Evolutionary conservation across 2,797 vertebrate species (phyloP).

Genomic region (Borostomias antarcticus): DNA sequence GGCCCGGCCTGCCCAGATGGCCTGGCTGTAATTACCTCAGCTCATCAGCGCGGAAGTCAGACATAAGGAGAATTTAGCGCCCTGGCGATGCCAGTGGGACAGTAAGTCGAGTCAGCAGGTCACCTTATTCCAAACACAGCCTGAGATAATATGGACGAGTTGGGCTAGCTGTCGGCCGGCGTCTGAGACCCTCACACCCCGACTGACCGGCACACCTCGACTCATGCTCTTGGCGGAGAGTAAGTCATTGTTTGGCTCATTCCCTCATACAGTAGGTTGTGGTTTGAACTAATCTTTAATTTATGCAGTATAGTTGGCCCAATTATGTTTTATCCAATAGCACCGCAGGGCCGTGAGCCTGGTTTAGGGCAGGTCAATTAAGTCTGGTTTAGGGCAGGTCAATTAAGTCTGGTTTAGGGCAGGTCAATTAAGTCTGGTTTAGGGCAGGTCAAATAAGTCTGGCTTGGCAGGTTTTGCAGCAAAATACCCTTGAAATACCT

Average conservation of each 20-base stretch:
- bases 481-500: too few relatives aligned
- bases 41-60: conserved; percentile 40
- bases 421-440: too few relatives aligned
- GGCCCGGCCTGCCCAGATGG: conserved; percentile 48
- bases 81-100: conserved; percentile 22
- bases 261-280: background rate
- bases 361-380: too few relatives aligned
- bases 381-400: too few relatives aligned
- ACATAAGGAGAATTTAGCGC: conserved; percentile 57
- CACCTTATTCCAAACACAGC: conserved; percentile 19
- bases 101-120: conserved; percentile 31
- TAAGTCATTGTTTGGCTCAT: background rate
- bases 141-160: background rate
- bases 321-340: too few relatives aligned
- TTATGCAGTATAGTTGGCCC: too few relatives aligned
- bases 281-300: background rate
- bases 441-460: too few relatives aligned
- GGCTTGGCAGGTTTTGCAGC: too few relatives aligned
- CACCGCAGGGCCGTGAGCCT: too few relatives aligned
- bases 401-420: too few relatives aligned
- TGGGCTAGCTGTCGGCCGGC: background rate
- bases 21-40: conserved; percentile 44
- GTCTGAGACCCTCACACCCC: background rate
- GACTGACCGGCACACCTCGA: too few relatives aligned
- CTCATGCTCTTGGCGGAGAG: too few relatives aligned